Percentiles rank a stretch among this genome's conserved stretches.
phyloP scores from a whole-genome alignment of 2,797 vertebrate species.

The Galago senegalensis region DNA sequence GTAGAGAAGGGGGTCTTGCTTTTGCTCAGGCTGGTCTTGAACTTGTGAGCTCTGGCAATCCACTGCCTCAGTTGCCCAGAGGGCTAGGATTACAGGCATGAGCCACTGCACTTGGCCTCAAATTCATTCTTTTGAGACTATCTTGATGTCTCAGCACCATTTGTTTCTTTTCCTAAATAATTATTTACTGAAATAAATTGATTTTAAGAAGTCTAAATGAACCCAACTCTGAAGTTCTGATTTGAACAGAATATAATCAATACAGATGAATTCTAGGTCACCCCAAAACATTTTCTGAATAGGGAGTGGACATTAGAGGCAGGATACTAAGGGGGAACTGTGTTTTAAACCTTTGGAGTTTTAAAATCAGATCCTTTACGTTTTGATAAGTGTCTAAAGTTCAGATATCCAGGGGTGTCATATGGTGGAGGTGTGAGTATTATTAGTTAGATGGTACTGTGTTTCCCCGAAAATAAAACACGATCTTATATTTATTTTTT shows the following conservation, averaged over 20 bases:
- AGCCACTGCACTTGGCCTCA: too few relatives aligned
- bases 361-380: not conserved
- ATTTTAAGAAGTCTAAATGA: slow-evolving; percentile 33
- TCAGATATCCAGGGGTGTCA: not conserved
- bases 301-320: slow-evolving; percentile 23
- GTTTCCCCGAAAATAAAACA: too few relatives aligned
- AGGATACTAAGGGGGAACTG: not conserved
- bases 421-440: not conserved
- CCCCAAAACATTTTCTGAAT: slow-evolving; percentile 21
- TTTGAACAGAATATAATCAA: slow-evolving; percentile 30
- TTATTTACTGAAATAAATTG: slow-evolving; percentile 52
- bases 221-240: slow-evolving; percentile 15
- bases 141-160: not conserved
- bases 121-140: slow-evolving; percentile 23
- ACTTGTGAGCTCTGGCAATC: too few relatives aligned
- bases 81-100: too few relatives aligned
- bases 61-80: too few relatives aligned
- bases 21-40: too few relatives aligned
- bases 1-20: too few relatives aligned
- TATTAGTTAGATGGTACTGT: not conserved
- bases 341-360: not conserved
- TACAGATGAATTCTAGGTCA: slow-evolving; percentile 24
- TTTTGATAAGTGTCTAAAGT: not conserved
- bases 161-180: slow-evolving; percentile 52
- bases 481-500: too few relatives aligned